phyloP scores from a whole-genome alignment of 2,797 vertebrate species.

The Muscicapa striata region DNA sequence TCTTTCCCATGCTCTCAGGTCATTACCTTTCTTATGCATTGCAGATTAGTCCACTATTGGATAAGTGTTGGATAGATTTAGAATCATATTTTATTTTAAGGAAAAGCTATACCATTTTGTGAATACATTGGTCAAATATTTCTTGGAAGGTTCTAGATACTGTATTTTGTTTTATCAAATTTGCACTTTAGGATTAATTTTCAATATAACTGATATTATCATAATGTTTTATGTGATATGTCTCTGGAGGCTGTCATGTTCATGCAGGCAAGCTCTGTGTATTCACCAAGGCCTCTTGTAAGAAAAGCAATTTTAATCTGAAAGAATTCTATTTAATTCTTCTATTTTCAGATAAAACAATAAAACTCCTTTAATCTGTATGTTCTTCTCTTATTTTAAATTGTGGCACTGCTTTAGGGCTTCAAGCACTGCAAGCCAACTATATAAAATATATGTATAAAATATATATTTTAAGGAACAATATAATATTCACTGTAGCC shows the following conservation, averaged over 20 bases:
- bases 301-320: background rate
- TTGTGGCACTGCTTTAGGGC: background rate
- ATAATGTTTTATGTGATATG: background rate
- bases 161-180: background rate
- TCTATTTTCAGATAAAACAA: background rate
- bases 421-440: background rate
- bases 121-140: background rate
- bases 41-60: background rate
- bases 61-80: background rate
- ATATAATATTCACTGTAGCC: background rate
- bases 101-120: background rate
- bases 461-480: background rate
- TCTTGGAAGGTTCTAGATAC: background rate
- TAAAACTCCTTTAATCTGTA: background rate
- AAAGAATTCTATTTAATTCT: background rate
- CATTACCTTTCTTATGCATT: background rate
- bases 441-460: background rate
- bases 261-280: fast-evolving
- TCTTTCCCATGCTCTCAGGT: background rate
- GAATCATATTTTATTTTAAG: background rate
- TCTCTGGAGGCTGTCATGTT: background rate
- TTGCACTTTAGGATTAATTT: background rate
- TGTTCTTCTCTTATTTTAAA: background rate
- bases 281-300: background rate
- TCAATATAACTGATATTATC: background rate